A percentile compares a stretch with the other conserved stretches of the same genome.
Evolutionary conservation across 2,113 vertebrate genomes (phyloP).

Genomic region (Cyphomyrus plagiostoma): DNA sequence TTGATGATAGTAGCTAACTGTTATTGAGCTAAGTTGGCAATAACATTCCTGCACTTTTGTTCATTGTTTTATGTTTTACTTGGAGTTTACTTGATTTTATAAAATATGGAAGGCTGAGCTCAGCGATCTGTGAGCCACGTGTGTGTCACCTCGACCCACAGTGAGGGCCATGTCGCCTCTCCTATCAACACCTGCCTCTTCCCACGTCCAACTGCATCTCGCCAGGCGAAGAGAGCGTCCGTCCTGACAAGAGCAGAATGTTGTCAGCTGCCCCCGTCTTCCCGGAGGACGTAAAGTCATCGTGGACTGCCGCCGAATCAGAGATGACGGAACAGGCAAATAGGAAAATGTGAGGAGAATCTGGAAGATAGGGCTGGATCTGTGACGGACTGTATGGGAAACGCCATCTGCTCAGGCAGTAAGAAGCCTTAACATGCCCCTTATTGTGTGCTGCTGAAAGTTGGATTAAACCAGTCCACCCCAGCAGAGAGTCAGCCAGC

Average conservation of each 20-base stretch:
- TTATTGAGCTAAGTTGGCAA: neutral
- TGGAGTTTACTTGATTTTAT: neutral
- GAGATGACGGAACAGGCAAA: neutral
- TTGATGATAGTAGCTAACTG: neutral
- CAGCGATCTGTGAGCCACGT: neutral
- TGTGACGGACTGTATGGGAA: neutral
- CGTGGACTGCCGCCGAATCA: neutral
- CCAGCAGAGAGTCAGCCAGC: neutral
- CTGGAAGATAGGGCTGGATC: neutral
- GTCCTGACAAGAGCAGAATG: neutral
- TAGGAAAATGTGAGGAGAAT: neutral
- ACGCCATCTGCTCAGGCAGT: conserved; percentile 2
- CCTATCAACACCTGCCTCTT: neutral
- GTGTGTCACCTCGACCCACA: neutral
- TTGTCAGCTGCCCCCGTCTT: neutral
- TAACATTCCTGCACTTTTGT: neutral
- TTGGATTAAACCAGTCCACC: neutral
- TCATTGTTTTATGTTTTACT: neutral
- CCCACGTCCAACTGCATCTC: neutral
- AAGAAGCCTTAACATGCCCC: neutral
- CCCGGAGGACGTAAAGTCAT: neutral
- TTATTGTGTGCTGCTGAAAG: neutral
- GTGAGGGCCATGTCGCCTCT: neutral
- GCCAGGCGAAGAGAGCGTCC: neutral
- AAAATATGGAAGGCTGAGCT: neutral